phyloP scores from a whole-genome alignment of 1,140 invertebrate species.

The Adoxophyes honmai region DNA sequence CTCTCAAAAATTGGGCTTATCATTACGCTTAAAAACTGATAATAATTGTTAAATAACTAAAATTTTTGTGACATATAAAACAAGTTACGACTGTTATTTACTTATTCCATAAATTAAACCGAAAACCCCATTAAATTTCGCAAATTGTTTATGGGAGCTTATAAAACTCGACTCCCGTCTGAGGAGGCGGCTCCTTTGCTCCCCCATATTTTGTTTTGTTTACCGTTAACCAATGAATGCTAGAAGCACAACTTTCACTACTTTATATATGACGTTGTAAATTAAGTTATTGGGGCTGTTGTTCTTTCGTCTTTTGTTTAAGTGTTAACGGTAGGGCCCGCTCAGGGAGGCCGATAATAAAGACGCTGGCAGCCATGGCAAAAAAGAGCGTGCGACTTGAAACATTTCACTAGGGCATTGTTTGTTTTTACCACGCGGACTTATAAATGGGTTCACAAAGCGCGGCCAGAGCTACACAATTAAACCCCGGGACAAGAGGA shows the following conservation, averaged over 20 bases:
- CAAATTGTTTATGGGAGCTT: constrained; percentile 48
- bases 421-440: constrained; percentile 26
- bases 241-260: constrained; percentile 68
- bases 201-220: constrained; percentile 42
- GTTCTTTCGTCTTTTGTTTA: constrained; percentile 53
- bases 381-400: constrained; percentile 54
- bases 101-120: constrained; percentile 24
- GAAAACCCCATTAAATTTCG: constrained; percentile 44
- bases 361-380: constrained; percentile 19
- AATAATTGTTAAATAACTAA: too few relatives aligned
- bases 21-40: too few relatives aligned
- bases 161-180: constrained; percentile 56
- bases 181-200: constrained; percentile 44
- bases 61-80: constrained; percentile 8
- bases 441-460: constrained; percentile 44
- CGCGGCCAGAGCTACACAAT: constrained; percentile 44
- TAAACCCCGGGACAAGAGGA: constrained; percentile 43
- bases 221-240: constrained; percentile 54
- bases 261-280: constrained; percentile 65
- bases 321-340: constrained; percentile 57
- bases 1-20: too few relatives aligned
- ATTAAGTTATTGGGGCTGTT: constrained; percentile 37
- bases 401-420: constrained; percentile 50
- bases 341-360: constrained; percentile 49
- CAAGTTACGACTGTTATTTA: not conserved